phyloP scores from a whole-genome alignment of 2,797 vertebrate species.

The Ctenopoma kingsleyae region DNA sequence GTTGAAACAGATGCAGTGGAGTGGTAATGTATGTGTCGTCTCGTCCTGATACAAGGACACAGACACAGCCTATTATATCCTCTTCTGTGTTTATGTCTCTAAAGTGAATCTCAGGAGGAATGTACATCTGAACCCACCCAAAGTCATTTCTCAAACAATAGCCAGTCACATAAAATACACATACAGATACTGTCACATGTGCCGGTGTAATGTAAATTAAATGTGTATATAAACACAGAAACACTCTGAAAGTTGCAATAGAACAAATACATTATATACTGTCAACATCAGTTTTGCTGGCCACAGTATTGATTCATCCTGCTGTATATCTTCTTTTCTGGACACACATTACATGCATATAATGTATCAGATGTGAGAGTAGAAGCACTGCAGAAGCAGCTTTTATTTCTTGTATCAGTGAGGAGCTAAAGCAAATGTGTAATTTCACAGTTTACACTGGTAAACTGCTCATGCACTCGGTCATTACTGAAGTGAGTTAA shows the following conservation, averaged over 20 bases:
- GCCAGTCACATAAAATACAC: conserved; percentile 25
- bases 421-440: conserved; percentile 29
- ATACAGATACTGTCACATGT: conserved; percentile 15
- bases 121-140: conserved; percentile 36
- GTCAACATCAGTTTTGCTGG: conserved; percentile 11
- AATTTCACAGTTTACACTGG: conserved; percentile 37
- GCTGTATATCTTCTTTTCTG: conserved; percentile 30
- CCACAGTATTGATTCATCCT: conserved; percentile 44
- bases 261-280: conserved; percentile 11
- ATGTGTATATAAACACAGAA: conserved; percentile 18
- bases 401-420: conserved; percentile 35
- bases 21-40: conserved; percentile 58
- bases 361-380: conserved; percentile 23
- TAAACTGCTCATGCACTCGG: conserved; percentile 18
- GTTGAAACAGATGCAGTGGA: conserved; percentile 52
- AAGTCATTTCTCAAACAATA: conserved; percentile 56
- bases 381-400: neutral
- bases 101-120: conserved; percentile 52
- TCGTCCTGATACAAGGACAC: conserved; percentile 63
- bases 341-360: conserved; percentile 37
- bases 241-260: neutral
- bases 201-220: conserved; percentile 37
- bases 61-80: conserved; percentile 51
- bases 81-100: conserved; percentile 50
- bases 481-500: conserved; percentile 6